A percentile compares a stretch with the other conserved stretches of the same genome.
Evolutionary conservation across 2,888 invertebrate genomes (phyloP).

Genomic region (Argyresthia goedartella): DNA sequence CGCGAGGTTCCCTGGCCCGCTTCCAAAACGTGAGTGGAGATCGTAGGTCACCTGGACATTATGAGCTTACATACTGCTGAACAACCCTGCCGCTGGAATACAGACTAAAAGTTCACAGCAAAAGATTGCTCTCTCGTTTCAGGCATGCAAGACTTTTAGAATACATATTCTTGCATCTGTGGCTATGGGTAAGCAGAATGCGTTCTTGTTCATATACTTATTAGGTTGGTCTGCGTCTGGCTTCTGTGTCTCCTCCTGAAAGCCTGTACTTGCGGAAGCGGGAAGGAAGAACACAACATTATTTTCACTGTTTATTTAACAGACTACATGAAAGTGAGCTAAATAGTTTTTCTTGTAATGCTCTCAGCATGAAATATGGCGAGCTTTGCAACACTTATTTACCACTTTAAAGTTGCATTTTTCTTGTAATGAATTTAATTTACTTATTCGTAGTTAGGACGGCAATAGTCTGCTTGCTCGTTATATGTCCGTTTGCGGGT

Average conservation of each 20-base stretch:
- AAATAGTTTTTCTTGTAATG: not conserved
- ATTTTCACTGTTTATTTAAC: slow-evolving; percentile 5
- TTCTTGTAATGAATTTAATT: not conserved
- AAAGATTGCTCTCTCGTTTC: slow-evolving; percentile 8
- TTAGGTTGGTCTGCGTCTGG: slow-evolving; percentile 11
- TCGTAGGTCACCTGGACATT: slow-evolving; percentile 49
- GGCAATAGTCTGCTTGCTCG: too few species aligned
- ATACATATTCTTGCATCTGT: slow-evolving; percentile 9
- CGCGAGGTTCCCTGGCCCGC: slow-evolving; percentile 35
- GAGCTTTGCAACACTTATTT: not conserved
- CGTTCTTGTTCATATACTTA: slow-evolving; percentile 27
- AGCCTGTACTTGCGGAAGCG: not conserved
- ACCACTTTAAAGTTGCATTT: not conserved
- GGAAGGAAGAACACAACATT: slow-evolving; percentile 5
- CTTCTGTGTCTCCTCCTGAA: not conserved
- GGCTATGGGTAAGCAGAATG: slow-evolving; percentile 22
- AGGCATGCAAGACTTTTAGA: not conserved
- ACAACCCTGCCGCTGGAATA: slow-evolving; percentile 20
- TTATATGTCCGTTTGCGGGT: too few species aligned
- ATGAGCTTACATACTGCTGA: slow-evolving; percentile 46
- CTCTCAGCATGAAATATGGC: not conserved
- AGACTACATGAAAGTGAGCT: slow-evolving; percentile 1
- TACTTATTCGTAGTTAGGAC: not conserved
- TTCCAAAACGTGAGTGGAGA: slow-evolving; percentile 45
- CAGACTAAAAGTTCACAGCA: slow-evolving; percentile 8